Evolutionary conservation across 2,888 invertebrate genomes (phyloP), one percentile per base, ranked within the genome.

Genomic region (Drosophila gaucha): DNA sequence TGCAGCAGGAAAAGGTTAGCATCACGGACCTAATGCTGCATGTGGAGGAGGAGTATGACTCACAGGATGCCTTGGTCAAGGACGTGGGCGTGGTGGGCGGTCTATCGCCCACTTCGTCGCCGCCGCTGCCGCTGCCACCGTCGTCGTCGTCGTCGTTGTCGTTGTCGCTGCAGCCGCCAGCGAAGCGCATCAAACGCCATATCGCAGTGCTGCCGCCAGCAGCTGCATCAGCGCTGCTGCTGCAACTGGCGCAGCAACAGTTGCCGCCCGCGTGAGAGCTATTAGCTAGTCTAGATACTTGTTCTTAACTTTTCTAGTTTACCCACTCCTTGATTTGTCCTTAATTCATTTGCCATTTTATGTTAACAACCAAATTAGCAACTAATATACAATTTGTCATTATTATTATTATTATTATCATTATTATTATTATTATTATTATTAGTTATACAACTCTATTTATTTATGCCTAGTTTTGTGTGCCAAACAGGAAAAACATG

Each of bases 61-160:
- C 80, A 84, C 86, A 82, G 51, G 80, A 83, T 78, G 80, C 77
- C 71, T 76, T 86, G 70, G 72, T 58, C 50, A 78, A 69, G 47
- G 85, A 86, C 65, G 80, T 85, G 39, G 67, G 78, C 56, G 64
- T 84, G 46, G 83, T 84, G 20, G 83, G 86, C 36, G 82, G 75
- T 6, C 24, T 72, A 1, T 59, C 66, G 35, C 68, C 83, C 9
- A 49, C 85, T 30, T 9, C 62, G 8, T 44, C 47, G 41, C 47
- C 49, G 41, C 3, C 50, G 6, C n/a, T 52, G 24, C 9, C 50
- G 36, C 31, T 67, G 8, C 26, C 70, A 16, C 14, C 66, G 12
- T 31, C 71, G 24, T 2, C 71, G 28, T 12, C 16, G 6, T n/a
- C 44, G 12, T 20, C 56, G 26, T 14, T 12, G 36, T 3, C 28